Percentiles rank a stretch among this genome's conserved stretches.
Conservation (phyloP, 2,113 vertebrate species). For the Perca flavescens region DNA sequence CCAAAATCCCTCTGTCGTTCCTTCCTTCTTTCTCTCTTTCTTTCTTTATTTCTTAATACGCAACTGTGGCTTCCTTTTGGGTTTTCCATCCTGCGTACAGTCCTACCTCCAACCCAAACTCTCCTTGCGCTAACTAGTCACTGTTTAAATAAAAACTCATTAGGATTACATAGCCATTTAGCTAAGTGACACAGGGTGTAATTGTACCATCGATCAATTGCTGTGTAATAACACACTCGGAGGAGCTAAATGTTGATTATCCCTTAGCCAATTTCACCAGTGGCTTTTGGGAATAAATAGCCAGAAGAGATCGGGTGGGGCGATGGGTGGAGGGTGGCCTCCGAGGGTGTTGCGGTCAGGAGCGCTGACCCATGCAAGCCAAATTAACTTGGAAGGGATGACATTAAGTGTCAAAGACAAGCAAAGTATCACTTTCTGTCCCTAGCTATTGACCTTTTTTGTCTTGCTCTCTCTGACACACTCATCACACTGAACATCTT, state of each 20-base stretch:
- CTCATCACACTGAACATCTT: background rate
- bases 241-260: conserved; percentile 87
- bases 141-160: conserved; percentile 87
- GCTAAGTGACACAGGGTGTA: conserved; percentile 85
- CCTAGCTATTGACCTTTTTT: background rate
- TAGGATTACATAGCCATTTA: conserved; percentile 87
- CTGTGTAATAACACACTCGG: conserved; percentile 84
- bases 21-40: background rate
- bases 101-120: conserved; percentile 8
- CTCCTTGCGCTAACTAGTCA: conserved; percentile 73
- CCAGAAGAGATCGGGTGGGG: conserved; percentile 44
- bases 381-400: conserved; percentile 67
- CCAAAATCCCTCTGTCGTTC: background rate
- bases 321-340: conserved; percentile 42
- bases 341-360: conserved; percentile 43
- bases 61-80: conserved; percentile 20
- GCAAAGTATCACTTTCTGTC: conserved; percentile 49
- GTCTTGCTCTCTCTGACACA: background rate
- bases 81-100: conserved; percentile 14
- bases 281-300: conserved; percentile 77
- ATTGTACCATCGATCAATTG: conserved; percentile 89
- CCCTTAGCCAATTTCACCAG: conserved; percentile 79
- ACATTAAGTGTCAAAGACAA: conserved; percentile 58
- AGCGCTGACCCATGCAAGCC: conserved; percentile 61
- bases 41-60: background rate